Evolutionary conservation across 1,140 invertebrate genomes (phyloP), one percentile per base, ranked within the genome.

Genomic region (Carcinoscorpius rotundicauda): DNA sequence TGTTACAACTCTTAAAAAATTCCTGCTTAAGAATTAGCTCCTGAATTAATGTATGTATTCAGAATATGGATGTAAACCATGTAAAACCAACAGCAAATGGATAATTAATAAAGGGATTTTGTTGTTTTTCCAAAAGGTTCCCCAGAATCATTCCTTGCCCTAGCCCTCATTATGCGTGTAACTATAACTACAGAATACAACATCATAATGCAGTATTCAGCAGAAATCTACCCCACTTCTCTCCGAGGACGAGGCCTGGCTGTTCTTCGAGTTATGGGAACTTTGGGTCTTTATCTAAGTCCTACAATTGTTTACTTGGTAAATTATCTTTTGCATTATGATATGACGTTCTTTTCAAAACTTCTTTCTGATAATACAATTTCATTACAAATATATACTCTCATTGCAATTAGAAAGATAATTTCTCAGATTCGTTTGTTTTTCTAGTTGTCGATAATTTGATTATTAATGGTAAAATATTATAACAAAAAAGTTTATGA

Each of bases 231-330:
- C 51, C 74, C 74, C 4, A 75, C 74, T 52, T 70, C 72, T 10
- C 64, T 75, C 4, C 62, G 74, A 52, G 73, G 72, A 52, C 69
- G 73, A 56, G 74, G 73, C 55, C 59, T 75, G 61, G 71, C 69
- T 49, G 63, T 71, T 57, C 81, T 81, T 9, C 82, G 82, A 72
- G 72, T 76, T 49, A 76, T 83, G 57, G 79, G 81, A 4, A 75
- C 77, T 9, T 61, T 76, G 9, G 72, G 81, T n/a, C 79, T 83
- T 11, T 83, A 84, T 71, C 80, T 85, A 56, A 75, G 65, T 49
- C 68, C 68, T 49, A 66, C 68, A 6, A 64, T 69, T 10, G 68
- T 83, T 50, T 77, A 80, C 62, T 71, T 83, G 69, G 80, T 81
- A 59, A 77, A 79, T 79, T 57, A n/a, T 6, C 53, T 49, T 61